phyloP scores from a whole-genome alignment of 2,888 invertebrate genomes.

The Erebia palarica region DNA sequence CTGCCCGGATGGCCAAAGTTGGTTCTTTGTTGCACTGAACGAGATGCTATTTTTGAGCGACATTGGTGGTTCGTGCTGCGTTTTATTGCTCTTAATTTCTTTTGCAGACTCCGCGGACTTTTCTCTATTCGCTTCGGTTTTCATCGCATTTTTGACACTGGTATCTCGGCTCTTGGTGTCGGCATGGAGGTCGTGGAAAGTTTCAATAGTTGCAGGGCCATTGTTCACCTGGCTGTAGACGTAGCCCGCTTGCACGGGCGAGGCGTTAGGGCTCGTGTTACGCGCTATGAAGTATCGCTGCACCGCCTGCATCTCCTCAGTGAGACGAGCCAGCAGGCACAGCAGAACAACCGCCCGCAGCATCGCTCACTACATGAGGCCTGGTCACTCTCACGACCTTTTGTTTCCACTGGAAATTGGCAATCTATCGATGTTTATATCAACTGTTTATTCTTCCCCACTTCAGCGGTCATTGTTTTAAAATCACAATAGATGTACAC shows the following conservation, averaged over 20 bases:
- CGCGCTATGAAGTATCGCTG: slow-evolving; percentile 52
- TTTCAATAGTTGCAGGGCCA: slow-evolving; percentile 44
- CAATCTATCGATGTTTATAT: slow-evolving; percentile 64
- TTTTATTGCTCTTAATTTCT: neutral
- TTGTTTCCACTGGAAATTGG: slow-evolving; percentile 59
- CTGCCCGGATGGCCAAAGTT: slow-evolving; percentile 15
- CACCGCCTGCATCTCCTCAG: slow-evolving; percentile 48
- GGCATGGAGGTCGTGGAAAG: slow-evolving; percentile 29
- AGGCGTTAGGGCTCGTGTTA: slow-evolving; percentile 50
- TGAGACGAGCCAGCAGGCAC: slow-evolving; percentile 52
- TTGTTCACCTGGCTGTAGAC: slow-evolving; percentile 51
- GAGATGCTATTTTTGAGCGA: neutral
- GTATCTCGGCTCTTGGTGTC: neutral
- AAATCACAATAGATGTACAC: slow-evolving; percentile 56
- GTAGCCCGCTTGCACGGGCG: slow-evolving; percentile 50
- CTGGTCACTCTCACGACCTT: slow-evolving; percentile 48
- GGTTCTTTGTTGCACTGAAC: neutral
- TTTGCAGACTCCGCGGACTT: neutral
- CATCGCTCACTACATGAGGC: slow-evolving; percentile 54
- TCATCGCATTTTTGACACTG: neutral
- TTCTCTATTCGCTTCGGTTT: neutral
- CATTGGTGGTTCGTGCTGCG: neutral
- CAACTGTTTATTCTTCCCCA: slow-evolving; percentile 60
- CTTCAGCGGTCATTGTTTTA: slow-evolving; percentile 57
- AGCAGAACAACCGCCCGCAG: slow-evolving; percentile 50